A percentile compares a stretch with the other conserved stretches of the same genome.
phyloP scores from a whole-genome alignment of 2,113 vertebrate genomes.

The Hirundichthys speculiger region DNA sequence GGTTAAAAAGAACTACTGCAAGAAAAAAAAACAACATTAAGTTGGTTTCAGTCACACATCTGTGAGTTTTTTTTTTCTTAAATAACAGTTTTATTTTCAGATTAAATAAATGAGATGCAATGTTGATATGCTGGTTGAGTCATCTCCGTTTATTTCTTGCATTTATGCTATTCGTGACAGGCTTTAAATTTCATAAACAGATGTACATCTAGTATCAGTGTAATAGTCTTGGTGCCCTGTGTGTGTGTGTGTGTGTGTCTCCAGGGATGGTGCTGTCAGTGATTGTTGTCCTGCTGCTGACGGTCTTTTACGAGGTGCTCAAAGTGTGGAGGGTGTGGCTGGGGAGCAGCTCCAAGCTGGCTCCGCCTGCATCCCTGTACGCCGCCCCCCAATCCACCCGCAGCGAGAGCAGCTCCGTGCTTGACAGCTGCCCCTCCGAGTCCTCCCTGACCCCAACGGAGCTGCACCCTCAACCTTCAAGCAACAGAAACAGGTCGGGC shows the following conservation, averaged over 20 bases:
- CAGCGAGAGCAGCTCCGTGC: constrained; percentile 45
- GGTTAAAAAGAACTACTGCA: no score
- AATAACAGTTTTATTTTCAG: no score
- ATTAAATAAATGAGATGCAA: no score
- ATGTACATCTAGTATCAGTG: no score
- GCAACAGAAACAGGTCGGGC: constrained; percentile 55
- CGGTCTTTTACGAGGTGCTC: constrained; percentile 87
- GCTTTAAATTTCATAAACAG: no score
- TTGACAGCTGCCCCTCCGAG: constrained; percentile 59
- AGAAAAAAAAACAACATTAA: no score
- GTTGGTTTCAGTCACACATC: no score
- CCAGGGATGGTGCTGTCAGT: constrained; percentile 90
- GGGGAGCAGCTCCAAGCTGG: constrained; percentile 35
- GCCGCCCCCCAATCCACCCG: constrained; percentile 9
- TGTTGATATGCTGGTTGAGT: no score
- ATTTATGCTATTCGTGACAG: no score
- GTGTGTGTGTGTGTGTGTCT: neutral
- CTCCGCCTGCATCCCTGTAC: neutral
- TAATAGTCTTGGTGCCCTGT: no score
- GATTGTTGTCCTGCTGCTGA: constrained; percentile 86
- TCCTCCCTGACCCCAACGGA: constrained; percentile 61
- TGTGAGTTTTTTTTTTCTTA: no score
- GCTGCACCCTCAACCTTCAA: neutral
- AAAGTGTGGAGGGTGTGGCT: constrained; percentile 88
- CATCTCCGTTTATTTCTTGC: no score